Evolutionary conservation across 2,797 vertebrate species (phyloP).

Genomic region (Aselliscus stoliczkanus): DNA sequence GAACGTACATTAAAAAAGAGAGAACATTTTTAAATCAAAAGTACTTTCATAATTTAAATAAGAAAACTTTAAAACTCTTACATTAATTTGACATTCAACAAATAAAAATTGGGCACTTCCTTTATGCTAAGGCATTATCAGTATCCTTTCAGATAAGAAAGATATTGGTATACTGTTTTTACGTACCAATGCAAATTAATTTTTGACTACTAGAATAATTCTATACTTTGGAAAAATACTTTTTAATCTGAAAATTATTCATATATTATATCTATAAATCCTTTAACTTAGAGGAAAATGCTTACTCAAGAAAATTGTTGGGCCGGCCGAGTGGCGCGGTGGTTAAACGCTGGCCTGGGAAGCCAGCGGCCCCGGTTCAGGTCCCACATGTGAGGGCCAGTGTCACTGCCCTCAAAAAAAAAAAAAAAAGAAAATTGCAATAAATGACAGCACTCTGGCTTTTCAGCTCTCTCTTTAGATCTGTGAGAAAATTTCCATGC

Average conservation of each 20-base stretch:
- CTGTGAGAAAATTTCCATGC: background rate
- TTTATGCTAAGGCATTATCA: background rate
- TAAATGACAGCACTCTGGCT: too few relatives aligned
- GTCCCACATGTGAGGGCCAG: too few relatives aligned
- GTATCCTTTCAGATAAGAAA: background rate
- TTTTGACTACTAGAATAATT: conserved; percentile 20
- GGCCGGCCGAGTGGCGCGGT: too few relatives aligned
- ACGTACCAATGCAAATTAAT: background rate
- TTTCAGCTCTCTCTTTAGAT: conserved; percentile 29
- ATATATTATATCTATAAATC: background rate
- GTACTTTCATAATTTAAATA: conserved; percentile 21
- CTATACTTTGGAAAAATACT: background rate
- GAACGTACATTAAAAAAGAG: too few relatives aligned
- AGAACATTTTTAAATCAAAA: conserved; percentile 12
- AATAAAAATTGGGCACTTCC: background rate
- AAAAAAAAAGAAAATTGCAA: too few relatives aligned
- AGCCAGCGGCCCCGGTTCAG: too few relatives aligned
- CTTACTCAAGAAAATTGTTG: conserved; percentile 44
- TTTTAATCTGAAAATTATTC: background rate
- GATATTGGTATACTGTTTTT: background rate
- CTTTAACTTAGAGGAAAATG: conserved; percentile 20
- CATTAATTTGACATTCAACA: background rate
- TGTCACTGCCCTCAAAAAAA: too few relatives aligned
- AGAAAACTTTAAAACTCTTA: background rate
- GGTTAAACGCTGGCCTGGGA: too few relatives aligned